Evolutionary conservation across 2,797 vertebrate species (phyloP), one percentile per base, ranked within the genome.

Genomic region (Poecilia gillii): DNA sequence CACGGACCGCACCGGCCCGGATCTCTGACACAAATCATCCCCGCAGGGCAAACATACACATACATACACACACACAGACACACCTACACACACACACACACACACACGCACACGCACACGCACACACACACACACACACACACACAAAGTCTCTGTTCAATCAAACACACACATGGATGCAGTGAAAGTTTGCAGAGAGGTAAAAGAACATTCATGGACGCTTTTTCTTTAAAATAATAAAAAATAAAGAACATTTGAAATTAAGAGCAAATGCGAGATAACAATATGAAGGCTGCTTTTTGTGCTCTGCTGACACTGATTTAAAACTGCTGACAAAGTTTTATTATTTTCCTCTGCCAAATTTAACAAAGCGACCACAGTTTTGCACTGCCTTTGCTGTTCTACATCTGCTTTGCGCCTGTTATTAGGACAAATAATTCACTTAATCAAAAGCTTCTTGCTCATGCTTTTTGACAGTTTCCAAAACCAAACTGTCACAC

Each of bases 1-100:
- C 89, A 94, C 2, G 74, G 89, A 91, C 88, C 91, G 86, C 87
- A 86, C 84, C 16, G 80, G 76, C 76, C 81, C 73, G 53, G 86
- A 86, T 81, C 89, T 78, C 78, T 1, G 39, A 84, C 91, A 92
- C 86, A 91, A 91, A 92, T 92, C 90, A 89, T 88, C 87, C 86
- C 81, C 80, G 49, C 79, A 57, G 3, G 20, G 20, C 59, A 6
- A 81, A 51, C 75, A 59, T 55, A 41, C 77, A 14, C 68, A 68
- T n/a, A 71, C 45, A 78, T 59, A 77, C 62, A 51, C 23, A 66
- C 43, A 46, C 72, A 0, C 43, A 43, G 9, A 77, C 62, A 45
- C 77, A 13, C 71, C 68, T 41, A 72, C 45, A 66, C 66, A 82
- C 78, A 59, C 14, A 78, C 57, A 57, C 23, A 72, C 43, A 57